Evolutionary conservation across 2,888 invertebrate genomes (phyloP).

Genomic region (Mamestra brassicae): DNA sequence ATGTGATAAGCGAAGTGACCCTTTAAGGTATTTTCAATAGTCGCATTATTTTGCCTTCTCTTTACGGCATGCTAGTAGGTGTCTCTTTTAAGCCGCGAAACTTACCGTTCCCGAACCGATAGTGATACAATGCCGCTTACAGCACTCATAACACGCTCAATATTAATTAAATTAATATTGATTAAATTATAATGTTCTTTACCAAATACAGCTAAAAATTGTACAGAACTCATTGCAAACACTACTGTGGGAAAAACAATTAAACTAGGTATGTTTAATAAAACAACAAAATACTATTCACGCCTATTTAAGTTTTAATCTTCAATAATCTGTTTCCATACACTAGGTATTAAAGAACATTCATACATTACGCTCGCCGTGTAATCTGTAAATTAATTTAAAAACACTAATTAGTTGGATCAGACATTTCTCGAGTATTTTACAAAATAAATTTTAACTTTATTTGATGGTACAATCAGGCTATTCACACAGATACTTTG

Average conservation of each 20-base stretch:
- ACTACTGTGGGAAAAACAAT: background rate
- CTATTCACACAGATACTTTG: background rate
- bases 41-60: too few species aligned
- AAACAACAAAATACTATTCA: constrained; percentile 15
- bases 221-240: constrained; percentile 10
- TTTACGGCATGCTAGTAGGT: too few species aligned
- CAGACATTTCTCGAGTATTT: too few species aligned
- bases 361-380: constrained; percentile 58
- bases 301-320: constrained; percentile 46
- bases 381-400: constrained; percentile 69
- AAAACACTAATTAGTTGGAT: constrained; percentile 1
- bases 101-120: background rate
- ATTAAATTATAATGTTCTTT: background rate
- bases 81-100: background rate
- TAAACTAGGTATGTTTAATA: constrained; percentile 2
- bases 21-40: too few species aligned
- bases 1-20: too few species aligned
- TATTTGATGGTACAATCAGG: background rate
- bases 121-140: background rate
- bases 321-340: constrained; percentile 22
- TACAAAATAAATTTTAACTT: too few species aligned
- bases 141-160: background rate
- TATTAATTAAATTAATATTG: background rate
- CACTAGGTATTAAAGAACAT: constrained; percentile 52
- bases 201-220: background rate